phyloP scores from a whole-genome alignment of 1,140 invertebrate species.

The Phymorhynchus buccinoides region DNA sequence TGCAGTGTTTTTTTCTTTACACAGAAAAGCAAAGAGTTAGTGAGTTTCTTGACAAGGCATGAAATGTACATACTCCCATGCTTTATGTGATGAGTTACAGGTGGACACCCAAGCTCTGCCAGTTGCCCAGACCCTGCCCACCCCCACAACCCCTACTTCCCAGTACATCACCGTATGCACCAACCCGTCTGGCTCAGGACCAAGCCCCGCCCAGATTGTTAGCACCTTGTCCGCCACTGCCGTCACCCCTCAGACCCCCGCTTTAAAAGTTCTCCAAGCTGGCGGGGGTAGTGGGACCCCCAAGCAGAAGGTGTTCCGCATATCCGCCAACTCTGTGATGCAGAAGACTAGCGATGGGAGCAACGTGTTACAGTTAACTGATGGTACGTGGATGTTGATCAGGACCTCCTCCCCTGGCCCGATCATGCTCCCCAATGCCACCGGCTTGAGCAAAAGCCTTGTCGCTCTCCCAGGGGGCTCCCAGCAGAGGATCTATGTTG shows the following conservation, averaged over 20 bases:
- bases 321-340: not conserved
- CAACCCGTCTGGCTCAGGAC: not conserved
- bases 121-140: not conserved
- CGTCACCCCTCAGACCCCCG: not conserved
- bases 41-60: no score
- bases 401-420: not conserved
- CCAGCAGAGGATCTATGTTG: not conserved
- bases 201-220: not conserved
- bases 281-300: no score
- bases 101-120: not conserved
- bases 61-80: not conserved
- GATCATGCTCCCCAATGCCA: no score
- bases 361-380: not conserved
- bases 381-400: not conserved
- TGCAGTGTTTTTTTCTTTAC: no score
- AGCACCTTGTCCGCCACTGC: not conserved
- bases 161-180: conserved; percentile 12
- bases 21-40: no score
- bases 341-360: not conserved
- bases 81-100: not conserved
- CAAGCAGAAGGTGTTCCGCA: not conserved
- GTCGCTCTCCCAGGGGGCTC: no score
- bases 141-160: not conserved
- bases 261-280: not conserved
- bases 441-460: no score